Evolutionary conservation across 2,113 vertebrate species (phyloP).

Genomic region (Istiophorus platypterus): DNA sequence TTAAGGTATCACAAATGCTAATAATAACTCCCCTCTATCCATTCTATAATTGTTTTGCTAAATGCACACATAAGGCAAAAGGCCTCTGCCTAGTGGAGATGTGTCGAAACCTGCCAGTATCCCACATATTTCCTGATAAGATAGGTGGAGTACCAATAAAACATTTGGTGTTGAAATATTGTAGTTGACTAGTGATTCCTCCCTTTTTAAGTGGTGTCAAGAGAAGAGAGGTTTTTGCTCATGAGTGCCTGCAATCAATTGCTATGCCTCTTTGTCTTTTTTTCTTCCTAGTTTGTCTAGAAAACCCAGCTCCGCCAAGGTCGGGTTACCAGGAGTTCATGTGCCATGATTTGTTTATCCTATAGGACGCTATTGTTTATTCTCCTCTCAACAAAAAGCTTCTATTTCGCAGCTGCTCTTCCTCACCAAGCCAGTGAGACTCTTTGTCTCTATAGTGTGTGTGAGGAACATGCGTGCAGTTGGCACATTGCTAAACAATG

Average conservation of each 20-base stretch:
- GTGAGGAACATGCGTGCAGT: conserved; percentile 30
- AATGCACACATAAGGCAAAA: neutral
- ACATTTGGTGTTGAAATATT: neutral
- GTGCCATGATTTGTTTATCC: conserved; percentile 33
- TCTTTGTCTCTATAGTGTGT: conserved; percentile 46
- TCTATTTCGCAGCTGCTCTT: conserved; percentile 42
- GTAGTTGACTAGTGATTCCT: neutral
- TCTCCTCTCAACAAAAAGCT: conserved; percentile 59
- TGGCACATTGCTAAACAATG: conserved; percentile 37
- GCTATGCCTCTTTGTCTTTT: neutral
- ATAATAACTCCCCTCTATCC: neutral
- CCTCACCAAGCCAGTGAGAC: conserved; percentile 14
- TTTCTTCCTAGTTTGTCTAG: neutral
- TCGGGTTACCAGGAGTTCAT: conserved; percentile 14
- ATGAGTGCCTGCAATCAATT: neutral
- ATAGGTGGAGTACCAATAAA: neutral
- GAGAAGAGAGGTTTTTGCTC: neutral
- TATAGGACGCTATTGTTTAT: conserved; percentile 53
- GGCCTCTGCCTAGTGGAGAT: neutral
- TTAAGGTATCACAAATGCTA: neutral
- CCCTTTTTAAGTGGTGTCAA: neutral
- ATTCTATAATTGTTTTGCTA: neutral
- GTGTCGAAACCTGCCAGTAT: neutral
- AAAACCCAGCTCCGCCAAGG: conserved; percentile 14
- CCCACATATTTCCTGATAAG: neutral